Base-by-base conservation (phyloP, 2,113 vertebrate species). In the Cyrtonyx montezumae region DNA sequence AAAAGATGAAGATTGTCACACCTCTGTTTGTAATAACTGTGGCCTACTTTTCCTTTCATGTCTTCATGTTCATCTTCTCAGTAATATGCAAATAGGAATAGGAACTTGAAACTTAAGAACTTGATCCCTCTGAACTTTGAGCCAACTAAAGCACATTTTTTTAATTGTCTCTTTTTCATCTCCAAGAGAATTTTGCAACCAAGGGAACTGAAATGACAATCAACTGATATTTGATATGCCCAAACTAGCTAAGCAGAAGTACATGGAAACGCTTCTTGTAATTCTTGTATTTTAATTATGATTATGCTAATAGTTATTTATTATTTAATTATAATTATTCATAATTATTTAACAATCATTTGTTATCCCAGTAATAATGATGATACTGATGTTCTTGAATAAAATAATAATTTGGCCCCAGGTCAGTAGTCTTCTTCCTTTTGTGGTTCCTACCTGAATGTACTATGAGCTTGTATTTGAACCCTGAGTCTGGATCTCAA, bases 191-290 rank as follows among this genome's bases (percentile, higher is more conserved):
- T 83, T 77, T 73, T 2, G 21, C 26, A 56, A 62, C 3, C 20
- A 74, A 70, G 36, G 26, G 34, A 45, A 23, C 13, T 43, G 23
- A 91, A 94, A 77, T 36, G 22, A 37, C 30, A 65, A 75, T 34
- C 3, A 2, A 6, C 26, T 42, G 13, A 0, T 1, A 51, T 84
- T 62, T 79, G 28, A 30, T 63, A 43, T 30, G 2, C 43, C 22
- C 49, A 49, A 84, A 87, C 43, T 20, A 79, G 4, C 6, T 25
- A 42, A 42, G 34, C 8, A 74, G 23, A 83, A 67, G 10, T 23
- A 40, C 21, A 8, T 46, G 5, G 3, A 73, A 91, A 37, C 2
- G 5, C 53, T 55, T 26, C 3, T 68, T 79, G 26, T 42, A 21
- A 77, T 73, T 68, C 6, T 17, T 28, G 6, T n/a, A 7, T 69